Percentiles rank a stretch among this genome's conserved stretches.
These are phyloP conservation scores for Cryptus viduatorius DNA, from an alignment of 2,888 invertebrate genomes.

Conservation along the genomic window DNA sequence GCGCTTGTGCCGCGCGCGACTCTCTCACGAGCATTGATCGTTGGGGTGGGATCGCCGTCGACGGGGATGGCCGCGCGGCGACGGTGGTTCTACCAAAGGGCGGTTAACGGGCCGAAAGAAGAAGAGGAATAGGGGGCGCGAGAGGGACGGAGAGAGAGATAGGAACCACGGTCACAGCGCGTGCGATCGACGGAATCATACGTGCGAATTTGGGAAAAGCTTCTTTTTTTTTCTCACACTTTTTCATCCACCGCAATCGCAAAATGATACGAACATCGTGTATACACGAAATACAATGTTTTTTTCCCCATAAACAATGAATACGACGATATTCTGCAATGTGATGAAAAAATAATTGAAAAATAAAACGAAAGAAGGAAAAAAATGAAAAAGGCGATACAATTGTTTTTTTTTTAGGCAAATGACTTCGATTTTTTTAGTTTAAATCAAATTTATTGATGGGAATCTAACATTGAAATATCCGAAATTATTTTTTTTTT, in stretches of 20 bases:
- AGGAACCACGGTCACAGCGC: conserved; percentile 20
- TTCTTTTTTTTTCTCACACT: neutral
- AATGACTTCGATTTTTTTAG: too few species aligned
- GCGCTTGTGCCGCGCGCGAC: conserved; percentile 81
- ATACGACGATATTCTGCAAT: too few species aligned
- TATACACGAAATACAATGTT: neutral
- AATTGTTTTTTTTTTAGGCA: too few species aligned
- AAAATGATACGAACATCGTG: conserved; percentile 2
- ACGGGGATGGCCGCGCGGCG: conserved; percentile 58
- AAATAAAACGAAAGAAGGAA: too few species aligned
- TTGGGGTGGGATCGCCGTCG: conserved; percentile 75
- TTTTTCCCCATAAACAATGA: too few species aligned
- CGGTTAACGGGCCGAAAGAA: conserved; percentile 66
- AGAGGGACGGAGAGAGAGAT: neutral
- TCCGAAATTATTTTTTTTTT: too few species aligned
- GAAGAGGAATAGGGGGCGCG: conserved; percentile 43
- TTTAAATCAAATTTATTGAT: too few species aligned
- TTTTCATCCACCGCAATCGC: neutral
- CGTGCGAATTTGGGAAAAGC: neutral
- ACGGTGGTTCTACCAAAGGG: conserved; percentile 31
- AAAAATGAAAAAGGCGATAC: too few species aligned
- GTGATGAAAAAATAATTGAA: too few species aligned
- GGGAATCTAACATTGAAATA: too few species aligned
- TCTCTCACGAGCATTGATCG: conserved; percentile 83
- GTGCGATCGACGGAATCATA: neutral